These are phyloP conservation scores for Neoseiulus cucumeris DNA, from an alignment of 1,140 invertebrate species.

Conservation along the genomic window DNA sequence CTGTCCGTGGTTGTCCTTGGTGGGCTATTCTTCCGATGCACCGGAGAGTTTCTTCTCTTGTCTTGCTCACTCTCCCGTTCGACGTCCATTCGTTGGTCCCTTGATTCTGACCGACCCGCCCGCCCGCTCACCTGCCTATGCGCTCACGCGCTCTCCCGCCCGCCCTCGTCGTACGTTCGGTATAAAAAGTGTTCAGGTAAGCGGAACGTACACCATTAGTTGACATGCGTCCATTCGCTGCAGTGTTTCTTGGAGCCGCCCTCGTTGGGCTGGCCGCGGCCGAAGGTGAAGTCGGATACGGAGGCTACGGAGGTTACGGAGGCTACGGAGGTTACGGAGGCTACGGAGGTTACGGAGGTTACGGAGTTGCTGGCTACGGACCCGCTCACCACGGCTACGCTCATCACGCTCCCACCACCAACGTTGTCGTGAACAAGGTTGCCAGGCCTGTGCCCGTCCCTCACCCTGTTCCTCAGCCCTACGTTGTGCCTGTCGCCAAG, in stretches of 20 bases:
- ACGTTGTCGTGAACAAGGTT: slow-evolving; percentile 6
- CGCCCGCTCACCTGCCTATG: no score
- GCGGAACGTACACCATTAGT: neutral
- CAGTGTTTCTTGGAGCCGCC: neutral
- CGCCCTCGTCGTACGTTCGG: no score
- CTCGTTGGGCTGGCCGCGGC: neutral
- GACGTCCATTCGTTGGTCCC: no score
- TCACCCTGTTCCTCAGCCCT: neutral
- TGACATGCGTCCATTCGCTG: neutral
- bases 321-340: neutral
- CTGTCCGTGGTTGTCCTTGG: no score
- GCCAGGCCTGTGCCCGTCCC: neutral
- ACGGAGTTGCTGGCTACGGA: neutral
- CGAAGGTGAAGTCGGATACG: neutral
- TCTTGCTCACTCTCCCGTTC: no score
- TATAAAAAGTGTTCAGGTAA: no score
- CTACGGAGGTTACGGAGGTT: neutral
- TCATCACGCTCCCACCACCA: neutral
- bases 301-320: neutral
- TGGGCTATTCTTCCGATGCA: no score
- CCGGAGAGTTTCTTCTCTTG: no score
- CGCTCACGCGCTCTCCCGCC: no score
- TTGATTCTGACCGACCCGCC: no score
- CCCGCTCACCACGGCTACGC: neutral
- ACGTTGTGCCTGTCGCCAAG: neutral